phyloP scores from a whole-genome alignment of 1,140 invertebrate genomes.

The Pristionchus pacificus region DNA sequence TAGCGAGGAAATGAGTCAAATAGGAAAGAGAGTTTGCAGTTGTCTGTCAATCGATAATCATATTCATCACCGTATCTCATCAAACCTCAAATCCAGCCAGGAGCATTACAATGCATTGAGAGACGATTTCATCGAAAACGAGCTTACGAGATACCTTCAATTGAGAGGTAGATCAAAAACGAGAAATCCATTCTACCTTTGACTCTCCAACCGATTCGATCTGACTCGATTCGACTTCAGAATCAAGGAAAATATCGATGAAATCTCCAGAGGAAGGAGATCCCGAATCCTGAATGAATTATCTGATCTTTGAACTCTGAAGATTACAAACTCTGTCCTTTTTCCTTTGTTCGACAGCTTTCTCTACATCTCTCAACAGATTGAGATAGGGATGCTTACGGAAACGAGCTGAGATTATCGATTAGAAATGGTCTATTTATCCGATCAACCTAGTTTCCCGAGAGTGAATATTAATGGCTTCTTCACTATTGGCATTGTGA shows the following conservation, averaged over 20 bases:
- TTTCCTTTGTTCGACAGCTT: background rate
- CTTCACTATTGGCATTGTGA: background rate
- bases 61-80: background rate
- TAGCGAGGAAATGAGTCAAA: slow-evolving; percentile 68
- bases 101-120: slow-evolving; percentile 60
- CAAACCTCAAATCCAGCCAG: slow-evolving; percentile 65
- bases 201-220: background rate
- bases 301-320: background rate
- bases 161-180: background rate
- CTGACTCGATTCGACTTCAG: slow-evolving; percentile 22
- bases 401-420: background rate
- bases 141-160: slow-evolving; percentile 40
- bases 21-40: slow-evolving; percentile 70
- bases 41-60: slow-evolving; percentile 60
- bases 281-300: background rate
- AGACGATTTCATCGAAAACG: slow-evolving; percentile 60
- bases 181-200: background rate
- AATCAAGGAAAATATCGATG: slow-evolving; percentile 46
- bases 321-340: background rate
- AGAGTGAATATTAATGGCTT: background rate
- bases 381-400: background rate
- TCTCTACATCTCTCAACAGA: background rate
- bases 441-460: background rate
- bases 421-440: background rate
- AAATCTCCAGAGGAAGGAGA: slow-evolving; percentile 31